Evolutionary conservation across 1,140 invertebrate species (phyloP), one percentile per base, ranked within the genome.

Genomic region (Drosophila orena): DNA sequence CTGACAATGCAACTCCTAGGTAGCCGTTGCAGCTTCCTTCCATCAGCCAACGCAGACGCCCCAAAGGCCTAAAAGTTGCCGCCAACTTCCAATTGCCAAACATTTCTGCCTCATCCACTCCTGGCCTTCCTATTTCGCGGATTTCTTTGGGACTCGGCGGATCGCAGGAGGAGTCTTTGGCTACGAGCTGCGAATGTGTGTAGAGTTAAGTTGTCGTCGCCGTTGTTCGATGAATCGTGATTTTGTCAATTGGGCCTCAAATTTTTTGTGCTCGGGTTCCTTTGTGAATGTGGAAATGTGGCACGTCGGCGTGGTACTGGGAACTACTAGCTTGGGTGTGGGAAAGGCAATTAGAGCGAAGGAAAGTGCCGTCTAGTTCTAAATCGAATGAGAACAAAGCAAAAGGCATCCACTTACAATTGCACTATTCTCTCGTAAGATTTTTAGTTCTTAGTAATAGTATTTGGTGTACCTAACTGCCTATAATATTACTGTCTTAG

Each of bases 191-290:
- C 62, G 55, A 71, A 76, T 88, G 83, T 86, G 78, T 83, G 65
- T 65, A 69, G 79, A 88, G 79, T 88, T 83, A 83, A 89, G 84
- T 79, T 89, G 81, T 80, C 60, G 76, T 76, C 75, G 68, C 50
- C 54, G 81, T 77, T 69, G 68, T 73, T 75, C 60, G 57, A 49
- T 73, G 53, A 76, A 75, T 88, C 83, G 83, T 88, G 83, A 89
- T 89, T 72, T 78, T 77, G 73, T 77, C 83, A 78, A 81, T 74
- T 78, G 62, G 14, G 74, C 57, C 55, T 47, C 52, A 84, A 73
- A 79, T 84, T 84, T 62, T 55, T 49, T 56, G 60, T 70, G 66
- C 52, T 57, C 52, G 66, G 49, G 30, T 69, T 56, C 64, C 37
- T 54, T 62, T 53, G 69, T 68, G 62, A 27, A 66, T 68, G 72